phyloP scores from a whole-genome alignment of 37 sponge, comb jelly and placozoan genomes.

The Tethya wilhelma region DNA sequence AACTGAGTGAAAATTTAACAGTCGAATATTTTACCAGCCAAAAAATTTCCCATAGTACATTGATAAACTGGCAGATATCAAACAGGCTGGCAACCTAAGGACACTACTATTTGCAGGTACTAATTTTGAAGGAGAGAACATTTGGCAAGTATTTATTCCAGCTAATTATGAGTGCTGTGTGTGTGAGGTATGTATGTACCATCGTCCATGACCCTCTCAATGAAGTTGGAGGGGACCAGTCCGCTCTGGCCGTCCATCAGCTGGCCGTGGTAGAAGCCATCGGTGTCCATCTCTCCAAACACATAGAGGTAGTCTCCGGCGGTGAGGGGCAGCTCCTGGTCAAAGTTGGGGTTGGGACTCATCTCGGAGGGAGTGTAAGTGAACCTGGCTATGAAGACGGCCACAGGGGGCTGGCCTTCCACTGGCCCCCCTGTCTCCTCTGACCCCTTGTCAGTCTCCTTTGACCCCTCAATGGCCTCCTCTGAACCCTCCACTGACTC shows the following conservation, averaged over 20 bases:
- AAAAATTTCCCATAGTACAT: no score
- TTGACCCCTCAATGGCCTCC: neutral
- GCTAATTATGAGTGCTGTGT: no score
- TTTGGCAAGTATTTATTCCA: no score
- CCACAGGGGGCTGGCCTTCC: neutral
- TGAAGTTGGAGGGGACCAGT: slow-evolving; percentile 71
- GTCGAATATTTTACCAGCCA: no score
- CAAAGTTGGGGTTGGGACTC: slow-evolving; percentile 78
- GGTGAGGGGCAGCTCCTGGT: slow-evolving; percentile 25
- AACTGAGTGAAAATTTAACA: no score
- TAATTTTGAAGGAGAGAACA: no score
- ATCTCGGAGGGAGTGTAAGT: slow-evolving; percentile 68
- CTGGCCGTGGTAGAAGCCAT: slow-evolving; percentile 67
- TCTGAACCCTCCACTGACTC: no score
- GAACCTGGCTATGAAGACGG: slow-evolving; percentile 43
- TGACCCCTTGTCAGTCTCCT: neutral
- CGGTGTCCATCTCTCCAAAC: slow-evolving; percentile 76
- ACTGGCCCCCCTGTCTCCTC: neutral
- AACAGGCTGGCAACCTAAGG: no score
- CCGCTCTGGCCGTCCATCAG: slow-evolving; percentile 36
- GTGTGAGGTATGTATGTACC: no score
- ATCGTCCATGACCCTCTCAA: slow-evolving; percentile 55
- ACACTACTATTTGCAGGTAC: no score
- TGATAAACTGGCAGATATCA: no score
- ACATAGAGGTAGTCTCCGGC: slow-evolving; percentile 75